Base-by-base conservation (phyloP, 2,888 invertebrate species). In the Monochamus alternatus region DNA sequence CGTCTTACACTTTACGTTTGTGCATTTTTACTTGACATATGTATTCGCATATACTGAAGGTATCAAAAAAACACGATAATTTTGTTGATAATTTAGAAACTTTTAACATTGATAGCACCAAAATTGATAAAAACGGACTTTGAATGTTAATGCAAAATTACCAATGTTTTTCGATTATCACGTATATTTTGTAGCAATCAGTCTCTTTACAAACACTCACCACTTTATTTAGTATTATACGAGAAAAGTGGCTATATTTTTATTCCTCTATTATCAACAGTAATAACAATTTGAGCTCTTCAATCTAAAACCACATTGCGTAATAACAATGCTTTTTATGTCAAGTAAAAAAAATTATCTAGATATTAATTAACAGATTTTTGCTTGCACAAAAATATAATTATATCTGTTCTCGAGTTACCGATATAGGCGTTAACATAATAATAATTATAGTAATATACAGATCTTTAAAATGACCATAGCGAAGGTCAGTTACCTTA, bases 281-380 rank as follows among this genome's bases (percentile, higher is more conserved):
- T 77, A 78, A 75, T 75, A 80, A 80, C 80, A 77, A 75, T 76
- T 80, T 80, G 78, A 80, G 78, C 80, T 71, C 75, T 74, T 52
- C 62, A 68, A 70, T 76, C 74, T 63, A 59, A 65, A 72, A 58
- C 69, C 75, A 55, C 60, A 52, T 68, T 38, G 7, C 7, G 38
- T 7, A 38, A 38, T 7, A 38, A 38, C 38, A 38, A 38, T 38
- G 38, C 38, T 7, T 4, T 55, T 71, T 77, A 75, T 73, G 75
- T 62, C 77, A 75, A 77, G 74, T 73, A 75, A 71, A 62, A 38
- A 38, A 38, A 63, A 38, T 9, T 60, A 71, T 38, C 76, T 68
- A 72, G 73, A 70, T 12, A 75, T 65, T 63, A 64, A 72, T 72
- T 66, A 79, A 79, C 75, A 78, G 68, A 73, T 71, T 51, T 62